These are phyloP conservation scores for Hedya salicella DNA, from an alignment of 2,888 invertebrate species.

Conservation along the genomic window DNA sequence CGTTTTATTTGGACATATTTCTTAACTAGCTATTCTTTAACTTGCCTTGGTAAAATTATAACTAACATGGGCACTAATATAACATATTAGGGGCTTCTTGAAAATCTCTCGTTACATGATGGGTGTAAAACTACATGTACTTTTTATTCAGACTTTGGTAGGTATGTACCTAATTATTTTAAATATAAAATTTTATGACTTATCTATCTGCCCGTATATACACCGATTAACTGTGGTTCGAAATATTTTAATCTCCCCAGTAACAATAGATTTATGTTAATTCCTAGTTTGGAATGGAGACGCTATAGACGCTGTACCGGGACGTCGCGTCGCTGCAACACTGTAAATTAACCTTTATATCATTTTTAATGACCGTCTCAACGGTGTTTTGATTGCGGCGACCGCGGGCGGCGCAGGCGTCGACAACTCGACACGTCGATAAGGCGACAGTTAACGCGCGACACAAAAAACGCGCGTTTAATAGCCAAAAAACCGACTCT, in stretches of 20 bases:
- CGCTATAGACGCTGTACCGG: slow-evolving; percentile 78
- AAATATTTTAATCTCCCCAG: not conserved
- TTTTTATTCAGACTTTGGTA: no score
- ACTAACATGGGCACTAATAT: no score
- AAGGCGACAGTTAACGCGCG: slow-evolving; percentile 76
- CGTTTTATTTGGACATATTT: not conserved
- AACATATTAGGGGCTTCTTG: no score
- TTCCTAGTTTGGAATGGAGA: slow-evolving; percentile 67
- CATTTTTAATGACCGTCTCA: slow-evolving; percentile 81
- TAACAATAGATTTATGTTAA: slow-evolving; percentile 55
- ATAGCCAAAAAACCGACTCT: slow-evolving; percentile 73
- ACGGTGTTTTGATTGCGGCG: slow-evolving; percentile 84
- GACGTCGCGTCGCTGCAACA: slow-evolving; percentile 63
- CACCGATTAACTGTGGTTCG: not conserved
- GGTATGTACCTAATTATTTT: no score
- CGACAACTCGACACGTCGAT: slow-evolving; percentile 84
- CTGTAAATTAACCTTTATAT: slow-evolving; percentile 84
- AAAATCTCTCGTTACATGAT: no score
- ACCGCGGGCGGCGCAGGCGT: slow-evolving; percentile 76
- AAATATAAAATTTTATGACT: not conserved
- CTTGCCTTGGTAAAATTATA: not conserved
- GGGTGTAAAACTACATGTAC: no score
- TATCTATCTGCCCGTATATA: no score
- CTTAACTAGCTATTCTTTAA: not conserved
- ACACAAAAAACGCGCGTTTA: slow-evolving; percentile 79